These are phyloP conservation scores for Alentia gelatinosa DNA, from an alignment of 2,888 invertebrate genomes.

Conservation along the genomic window DNA sequence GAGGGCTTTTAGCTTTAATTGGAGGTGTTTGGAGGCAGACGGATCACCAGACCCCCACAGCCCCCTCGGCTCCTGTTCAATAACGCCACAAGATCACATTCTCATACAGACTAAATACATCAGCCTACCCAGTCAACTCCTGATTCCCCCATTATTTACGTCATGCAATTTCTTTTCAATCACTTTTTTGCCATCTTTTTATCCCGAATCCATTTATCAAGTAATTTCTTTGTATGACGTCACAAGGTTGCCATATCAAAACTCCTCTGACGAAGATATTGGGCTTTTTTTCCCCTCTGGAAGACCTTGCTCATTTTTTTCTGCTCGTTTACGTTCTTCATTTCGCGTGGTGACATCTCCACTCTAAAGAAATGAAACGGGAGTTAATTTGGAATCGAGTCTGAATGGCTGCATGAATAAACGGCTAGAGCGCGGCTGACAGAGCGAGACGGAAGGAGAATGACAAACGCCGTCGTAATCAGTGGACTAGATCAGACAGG, in stretches of 20 bases:
- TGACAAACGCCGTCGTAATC: neutral
- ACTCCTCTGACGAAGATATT: no score
- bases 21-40: neutral
- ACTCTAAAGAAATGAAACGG: neutral
- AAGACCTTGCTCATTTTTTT: no score
- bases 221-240: neutral
- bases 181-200: neutral
- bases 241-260: no score
- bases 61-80: neutral
- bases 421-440: neutral
- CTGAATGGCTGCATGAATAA: neutral
- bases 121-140: neutral
- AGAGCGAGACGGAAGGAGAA: neutral
- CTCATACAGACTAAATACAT: neutral
- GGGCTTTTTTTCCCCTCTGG: no score
- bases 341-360: conserved; percentile 1
- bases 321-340: no score
- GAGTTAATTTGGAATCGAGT: neutral
- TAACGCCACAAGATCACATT: neutral
- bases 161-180: neutral
- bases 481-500: neutral
- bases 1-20: conserved; percentile 21
- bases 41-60: neutral
- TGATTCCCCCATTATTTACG: neutral
- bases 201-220: neutral